Evolutionary conservation across 2,797 vertebrate species (phyloP), one percentile per base, ranked within the genome.

Genomic region (Sciaenops ocellatus): DNA sequence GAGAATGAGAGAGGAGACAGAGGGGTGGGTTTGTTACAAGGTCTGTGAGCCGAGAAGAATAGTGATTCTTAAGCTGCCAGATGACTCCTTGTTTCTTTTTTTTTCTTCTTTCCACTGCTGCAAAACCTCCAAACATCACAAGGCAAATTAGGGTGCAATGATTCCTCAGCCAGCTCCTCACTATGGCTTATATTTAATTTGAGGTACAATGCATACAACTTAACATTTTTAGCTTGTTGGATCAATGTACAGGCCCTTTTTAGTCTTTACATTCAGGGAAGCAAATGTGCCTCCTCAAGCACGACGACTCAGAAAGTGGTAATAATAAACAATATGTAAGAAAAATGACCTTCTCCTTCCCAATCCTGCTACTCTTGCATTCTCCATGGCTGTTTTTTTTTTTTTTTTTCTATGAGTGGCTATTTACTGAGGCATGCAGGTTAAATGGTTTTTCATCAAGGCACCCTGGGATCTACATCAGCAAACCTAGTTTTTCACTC

Each of bases 391-490:
- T 69, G 57, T 73, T 84, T 85, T 69, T 83, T 79, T 84, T 85
- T 69, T 83, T 79, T 69, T 69, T 78, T 77, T 78, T 72, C 67
- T 71, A 20, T 13, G 70, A 86, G 82, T 80, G 76, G 87, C 88
- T 92, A 85, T 93, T 92, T 92, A 93, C 87, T 79, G 89, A 88
- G 79, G 92, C 91, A 52, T 78, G 60, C 80, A 88, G 92, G 92
- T 93, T 92, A 91, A 93, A 94, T 92, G 92, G 83, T 88, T 94
- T 93, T 92, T 93, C 90, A 91, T 90, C 71, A 90, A 87, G 82
- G 86, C 91, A 83, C 90, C 93, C 88, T 89, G 92, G 93, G 93
- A 93, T 94, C 90, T 91, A 90, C 90, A 93, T 94, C 93, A 94
- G 93, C 93, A 93, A 90, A 85, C 81, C 70, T 48, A 65, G 79